phyloP scores from a whole-genome alignment of 2,797 vertebrate species.

The Neosilurus mollespiculum region DNA sequence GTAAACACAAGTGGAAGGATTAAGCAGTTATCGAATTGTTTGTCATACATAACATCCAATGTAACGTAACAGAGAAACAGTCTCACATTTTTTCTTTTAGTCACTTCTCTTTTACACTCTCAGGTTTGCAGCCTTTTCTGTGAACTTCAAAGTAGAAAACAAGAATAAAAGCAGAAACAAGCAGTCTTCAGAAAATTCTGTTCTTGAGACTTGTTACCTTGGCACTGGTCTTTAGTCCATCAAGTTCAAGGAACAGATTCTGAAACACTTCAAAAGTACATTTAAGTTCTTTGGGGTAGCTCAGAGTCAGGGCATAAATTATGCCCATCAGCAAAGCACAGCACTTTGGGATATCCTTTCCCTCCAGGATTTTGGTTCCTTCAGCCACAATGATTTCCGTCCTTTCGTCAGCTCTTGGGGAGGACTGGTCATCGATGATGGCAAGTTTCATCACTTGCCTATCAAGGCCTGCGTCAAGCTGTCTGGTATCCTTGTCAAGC shows the following conservation, averaged over 20 bases:
- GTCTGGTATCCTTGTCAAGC: not conserved
- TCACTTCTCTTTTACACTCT: no score
- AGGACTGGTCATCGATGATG: not conserved
- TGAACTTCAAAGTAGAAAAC: not conserved
- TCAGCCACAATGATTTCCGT: not conserved
- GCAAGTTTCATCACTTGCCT: conserved; percentile 17
- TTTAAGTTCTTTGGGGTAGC: conserved; percentile 4
- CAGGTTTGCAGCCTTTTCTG: not conserved
- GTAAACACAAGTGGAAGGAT: not conserved
- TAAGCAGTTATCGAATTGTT: not conserved
- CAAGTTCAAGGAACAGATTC: not conserved
- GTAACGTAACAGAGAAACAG: not conserved
- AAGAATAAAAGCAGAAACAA: not conserved
- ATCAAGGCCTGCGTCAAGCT: not conserved
- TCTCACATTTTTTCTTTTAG: not conserved
- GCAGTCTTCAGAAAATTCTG: conserved; percentile 1
- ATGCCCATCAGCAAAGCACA: conserved; percentile 22
- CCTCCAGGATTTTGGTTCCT: not conserved
- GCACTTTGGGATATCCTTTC: not conserved
- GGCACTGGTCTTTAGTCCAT: not conserved
- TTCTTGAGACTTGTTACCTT: conserved; percentile 10
- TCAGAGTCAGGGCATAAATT: conserved; percentile 15
- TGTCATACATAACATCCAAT: not conserved
- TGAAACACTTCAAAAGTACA: conserved; percentile 19
- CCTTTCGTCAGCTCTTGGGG: not conserved